Evolutionary conservation across 2,113 vertebrate species (phyloP), one percentile per base, ranked within the genome.

Genomic region (Leptosomus discolor): DNA sequence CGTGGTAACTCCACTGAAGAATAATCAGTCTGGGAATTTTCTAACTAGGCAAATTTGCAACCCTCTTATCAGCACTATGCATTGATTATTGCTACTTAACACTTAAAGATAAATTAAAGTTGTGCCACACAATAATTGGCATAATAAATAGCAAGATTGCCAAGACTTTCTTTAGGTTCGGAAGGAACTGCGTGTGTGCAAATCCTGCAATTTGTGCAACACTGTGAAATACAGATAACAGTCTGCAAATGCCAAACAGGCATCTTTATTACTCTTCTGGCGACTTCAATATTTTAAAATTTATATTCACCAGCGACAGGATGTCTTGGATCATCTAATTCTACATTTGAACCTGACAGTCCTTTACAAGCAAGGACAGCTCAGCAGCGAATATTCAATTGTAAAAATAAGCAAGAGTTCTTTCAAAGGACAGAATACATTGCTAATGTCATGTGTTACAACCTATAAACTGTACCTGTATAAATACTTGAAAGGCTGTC

Each of bases 371-470:
- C 53, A 76, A 79, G 60, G 92, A 91, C 75, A 88, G 46, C 79
- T 94, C 73, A 94, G 70, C 26, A 78, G 77, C 76, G 67, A 97
- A 94, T 96, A 91, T 94, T 87, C 90, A 96, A 94, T 68, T 95
- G 60, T 73, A 94, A 90, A 95, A 93, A 88, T 78, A 61, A 88
- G 29, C 46, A 74, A 79, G 43, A 88, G 20, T n/a, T 91, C 36
- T 94, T 91, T 92, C 63, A 81, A 90, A 94, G 22, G 58, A 36
- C 36, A 78, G 58, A 88, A 95, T 76, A 71, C 45, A 82, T 58
- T 67, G 76, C 51, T 91, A 92, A 85, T 93, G 69, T 92, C 56
- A 45, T 71, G 19, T 89, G 88, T 96, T 77, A 70, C 64, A 91
- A 79, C 41, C 37, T 77, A 21, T 80, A 95, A 85, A 60, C 63